Base-by-base conservation (phyloP, 2,113 vertebrate species). In the Chrysochloris asiatica region DNA sequence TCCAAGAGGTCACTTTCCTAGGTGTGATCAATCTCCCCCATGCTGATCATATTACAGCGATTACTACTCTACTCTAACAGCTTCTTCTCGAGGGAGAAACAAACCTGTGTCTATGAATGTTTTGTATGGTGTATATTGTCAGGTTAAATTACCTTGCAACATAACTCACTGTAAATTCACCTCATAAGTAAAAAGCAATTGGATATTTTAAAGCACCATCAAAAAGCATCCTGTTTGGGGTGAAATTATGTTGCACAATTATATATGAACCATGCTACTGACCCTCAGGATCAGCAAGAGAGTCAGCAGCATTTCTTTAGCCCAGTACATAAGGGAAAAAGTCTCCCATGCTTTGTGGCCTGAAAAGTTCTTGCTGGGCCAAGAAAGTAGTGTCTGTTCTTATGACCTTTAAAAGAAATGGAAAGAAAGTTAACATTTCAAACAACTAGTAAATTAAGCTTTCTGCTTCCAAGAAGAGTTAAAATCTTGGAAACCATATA, bases 1-100 rank as follows among this genome's bases (percentile, higher is more conserved):
- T 89, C 75, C 3, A 84, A 87, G 95, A 92, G 96, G 95, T 97
- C 96, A 95, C 90, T 96, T 93, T 95, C 82, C 91, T 77, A 91
- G 92, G 84, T 94, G 93, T 93, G 96, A 96, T 97, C 95, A 94
- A 95, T 95, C 96, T 96, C 95, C 94, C 94, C 92, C 94, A 91
- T 93, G 91, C 95, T 96, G 96, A 91, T 92, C 89, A 65, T 90
- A 93, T 96, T 96, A 92, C 65, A 92, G 90, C 0, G 76, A 95
- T 95, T 93, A 94, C 92, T 83, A 73, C 83, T 81, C 72, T 36
- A 41, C 33, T 86, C 91, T 91, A 92, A 95, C 92, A 94, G 91
- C 92, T 87, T 93, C 92, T 95, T 90, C 96, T 95, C 93, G 1
- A 16, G 96, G 92, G 94, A 94, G 78, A 89, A 89, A 71, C 93